Evolutionary conservation across 2,888 invertebrate genomes (phyloP), one percentile per base, ranked within the genome.

Genomic region (Ametastegia equiseti): DNA sequence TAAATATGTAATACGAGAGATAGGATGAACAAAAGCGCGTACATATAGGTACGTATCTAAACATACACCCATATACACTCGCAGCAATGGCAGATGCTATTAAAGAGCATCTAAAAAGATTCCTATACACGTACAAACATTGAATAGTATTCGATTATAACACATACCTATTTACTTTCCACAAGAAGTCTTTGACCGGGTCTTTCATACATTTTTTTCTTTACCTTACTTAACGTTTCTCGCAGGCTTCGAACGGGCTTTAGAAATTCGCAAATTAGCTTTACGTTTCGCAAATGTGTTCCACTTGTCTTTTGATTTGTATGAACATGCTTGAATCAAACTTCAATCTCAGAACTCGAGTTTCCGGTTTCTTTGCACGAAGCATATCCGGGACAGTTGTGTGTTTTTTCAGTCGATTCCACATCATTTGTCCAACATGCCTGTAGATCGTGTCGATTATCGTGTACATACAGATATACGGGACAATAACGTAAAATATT

Each of bases 401-500:
- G 27, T 30, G 23, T 30, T 27, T 67, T 13, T 23, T 7, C n/a
- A n/a, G n/a, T n/a, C n/a, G n/a, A 67, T 19, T 47, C 30, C 4
- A 5, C 30, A 6, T 45, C 39, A 39, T 67, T 39, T 9, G 67
- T 11, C 1, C n/a, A 36, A 47, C 15, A 71, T 47, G 30, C 27
- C 13, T 45, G 3, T 19, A 67, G 39, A 67, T 19, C 13, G 45
- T 45, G n/a, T 45, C 30, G 15, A 13, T 47, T 71, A 45, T 71
- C 27, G 15, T 23, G 30, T 1, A n/a, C 9, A 11, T 15, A 42
- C 15, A 23, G 1, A 2, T 60, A 71, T 6, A 45, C 45, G 71
- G 71, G 47, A 45, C 15, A 71, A 71, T 45, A 30, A 7, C 45
- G 27, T 71, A 4, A 71, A 45, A 71, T 71, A 30, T 71, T 30